Percentiles rank a stretch among this genome's conserved stretches.
Evolutionary conservation across 2,888 invertebrate species (phyloP).

Genomic region (Heliconius cydno): DNA sequence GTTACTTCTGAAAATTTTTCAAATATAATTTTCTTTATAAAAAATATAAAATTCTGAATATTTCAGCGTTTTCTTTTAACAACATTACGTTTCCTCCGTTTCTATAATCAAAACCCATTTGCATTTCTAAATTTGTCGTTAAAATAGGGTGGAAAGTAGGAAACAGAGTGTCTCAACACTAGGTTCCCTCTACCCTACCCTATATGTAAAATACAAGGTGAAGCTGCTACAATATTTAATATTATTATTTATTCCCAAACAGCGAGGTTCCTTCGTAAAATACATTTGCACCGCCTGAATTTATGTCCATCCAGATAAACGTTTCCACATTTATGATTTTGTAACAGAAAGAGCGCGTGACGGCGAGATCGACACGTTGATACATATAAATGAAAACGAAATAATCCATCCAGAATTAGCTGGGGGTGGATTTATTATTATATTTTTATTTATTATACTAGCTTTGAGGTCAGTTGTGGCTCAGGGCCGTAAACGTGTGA

Average conservation of each 20-base stretch:
- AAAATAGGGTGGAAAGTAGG: too few relatives aligned
- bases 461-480: too few relatives aligned
- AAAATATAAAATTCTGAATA: too few relatives aligned
- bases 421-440: not conserved
- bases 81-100: too few relatives aligned
- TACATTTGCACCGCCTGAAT: not conserved
- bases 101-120: too few relatives aligned
- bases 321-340: conserved; percentile 20
- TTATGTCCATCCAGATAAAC: conserved; percentile 24
- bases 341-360: conserved; percentile 17
- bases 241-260: not conserved
- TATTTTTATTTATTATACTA: not conserved
- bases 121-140: too few relatives aligned
- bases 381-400: conserved; percentile 12
- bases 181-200: not conserved
- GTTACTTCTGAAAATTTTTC: too few relatives aligned
- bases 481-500: too few relatives aligned
- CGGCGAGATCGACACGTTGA: conserved; percentile 19
- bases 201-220: not conserved
- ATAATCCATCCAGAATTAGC: conserved; percentile 6
- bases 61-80: too few relatives aligned
- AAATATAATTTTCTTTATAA: too few relatives aligned
- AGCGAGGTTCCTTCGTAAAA: not conserved
- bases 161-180: not conserved
- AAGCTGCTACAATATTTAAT: not conserved